Conservation (phyloP, 2,797 vertebrate genomes). For the Cynopterus sphinx region DNA sequence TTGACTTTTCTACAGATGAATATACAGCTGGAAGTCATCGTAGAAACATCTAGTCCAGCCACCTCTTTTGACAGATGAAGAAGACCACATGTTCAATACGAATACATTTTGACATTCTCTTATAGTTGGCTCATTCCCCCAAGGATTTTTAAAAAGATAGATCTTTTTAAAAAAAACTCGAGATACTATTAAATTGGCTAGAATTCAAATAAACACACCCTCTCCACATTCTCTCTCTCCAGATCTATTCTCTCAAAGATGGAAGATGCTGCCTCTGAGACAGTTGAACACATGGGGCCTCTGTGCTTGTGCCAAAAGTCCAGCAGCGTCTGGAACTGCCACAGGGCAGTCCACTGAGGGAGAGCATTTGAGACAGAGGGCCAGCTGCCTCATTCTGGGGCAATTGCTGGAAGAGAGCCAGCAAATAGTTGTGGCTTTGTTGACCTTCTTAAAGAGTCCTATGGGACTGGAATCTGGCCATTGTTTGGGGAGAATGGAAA, state of each 20-base stretch:
- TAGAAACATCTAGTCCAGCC: neutral
- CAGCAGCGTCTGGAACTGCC: neutral
- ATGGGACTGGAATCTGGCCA: neutral
- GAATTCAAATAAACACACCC: conserved; percentile 52
- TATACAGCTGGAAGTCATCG: conserved; percentile 15
- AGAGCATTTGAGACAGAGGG: neutral
- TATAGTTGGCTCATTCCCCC: neutral
- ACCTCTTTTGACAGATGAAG: conserved; percentile 37
- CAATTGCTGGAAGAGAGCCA: neutral
- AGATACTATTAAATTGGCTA: conserved; percentile 49
- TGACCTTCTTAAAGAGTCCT: conserved; percentile 2
- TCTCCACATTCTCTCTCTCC: conserved; percentile 36
- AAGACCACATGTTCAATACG: conserved; percentile 29
- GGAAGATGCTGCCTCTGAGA: neutral
- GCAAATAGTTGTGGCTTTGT: neutral
- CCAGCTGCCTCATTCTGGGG: neutral
- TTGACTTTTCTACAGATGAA: neutral
- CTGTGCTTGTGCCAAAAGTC: neutral
- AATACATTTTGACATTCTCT: conserved; percentile 51
- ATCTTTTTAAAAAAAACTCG: neutral
- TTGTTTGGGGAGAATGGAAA: neutral
- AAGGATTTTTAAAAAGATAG: neutral
- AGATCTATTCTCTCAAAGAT: conserved; percentile 37
- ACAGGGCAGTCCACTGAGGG: neutral
- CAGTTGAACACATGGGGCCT: neutral